These are phyloP conservation scores for Macrotus californicus DNA, from an alignment of 2,113 vertebrate genomes.

Conservation along the genomic window DNA sequence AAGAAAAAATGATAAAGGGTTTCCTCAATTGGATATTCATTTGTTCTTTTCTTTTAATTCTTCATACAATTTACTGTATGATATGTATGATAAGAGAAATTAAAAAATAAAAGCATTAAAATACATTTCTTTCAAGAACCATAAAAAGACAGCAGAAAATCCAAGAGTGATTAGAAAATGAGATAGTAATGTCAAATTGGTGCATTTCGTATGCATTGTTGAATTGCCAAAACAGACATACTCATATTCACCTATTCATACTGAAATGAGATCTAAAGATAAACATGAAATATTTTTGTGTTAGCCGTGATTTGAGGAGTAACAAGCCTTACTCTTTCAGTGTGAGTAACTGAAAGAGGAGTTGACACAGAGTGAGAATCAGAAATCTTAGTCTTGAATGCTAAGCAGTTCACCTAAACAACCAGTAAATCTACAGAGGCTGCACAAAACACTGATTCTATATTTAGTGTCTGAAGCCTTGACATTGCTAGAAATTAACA, in stretches of 20 bases:
- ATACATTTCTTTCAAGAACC: not conserved
- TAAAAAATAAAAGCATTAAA: conserved; percentile 18
- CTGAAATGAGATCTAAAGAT: not conserved
- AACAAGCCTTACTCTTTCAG: not conserved
- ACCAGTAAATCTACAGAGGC: not conserved
- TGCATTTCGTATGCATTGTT: not conserved
- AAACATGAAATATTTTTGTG: not conserved
- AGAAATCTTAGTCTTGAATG: not conserved
- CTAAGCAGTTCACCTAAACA: conserved; percentile 30
- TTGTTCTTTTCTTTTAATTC: conserved; percentile 4
- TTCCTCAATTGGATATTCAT: not conserved
- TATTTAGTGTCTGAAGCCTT: conserved; percentile 22
- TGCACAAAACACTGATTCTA: conserved; percentile 5
- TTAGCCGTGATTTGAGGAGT: not conserved
- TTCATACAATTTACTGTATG: not conserved
- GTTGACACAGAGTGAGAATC: not conserved
- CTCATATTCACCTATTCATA: not conserved
- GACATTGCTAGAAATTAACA: conserved; percentile 18
- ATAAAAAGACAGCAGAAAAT: not conserved
- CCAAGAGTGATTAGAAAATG: not conserved
- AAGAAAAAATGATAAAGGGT: not conserved
- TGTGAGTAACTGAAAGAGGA: not conserved
- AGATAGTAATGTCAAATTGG: not conserved
- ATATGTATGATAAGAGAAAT: not conserved
- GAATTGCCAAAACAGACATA: not conserved